These are phyloP conservation scores for Plodia interpunctella DNA, from an alignment of 1,140 invertebrate species.

Conservation along the genomic window DNA sequence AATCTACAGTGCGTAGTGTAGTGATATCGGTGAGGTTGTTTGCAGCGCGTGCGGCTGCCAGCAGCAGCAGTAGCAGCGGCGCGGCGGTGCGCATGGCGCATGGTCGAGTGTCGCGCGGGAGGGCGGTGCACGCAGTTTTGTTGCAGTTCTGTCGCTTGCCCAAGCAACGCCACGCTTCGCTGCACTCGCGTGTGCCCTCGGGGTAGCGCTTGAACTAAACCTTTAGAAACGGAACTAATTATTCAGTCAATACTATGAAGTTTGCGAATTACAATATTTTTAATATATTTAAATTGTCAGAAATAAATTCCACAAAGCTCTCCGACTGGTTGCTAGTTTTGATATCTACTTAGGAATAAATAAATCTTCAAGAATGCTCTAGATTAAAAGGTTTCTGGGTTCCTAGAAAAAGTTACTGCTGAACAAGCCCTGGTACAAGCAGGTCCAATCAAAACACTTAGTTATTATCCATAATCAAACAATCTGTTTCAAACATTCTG, in stretches of 20 bases:
- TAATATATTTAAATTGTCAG: too few species aligned
- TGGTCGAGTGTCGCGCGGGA: constrained; percentile 61
- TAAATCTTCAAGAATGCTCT: too few species aligned
- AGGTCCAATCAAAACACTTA: too few species aligned
- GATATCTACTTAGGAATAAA: too few species aligned
- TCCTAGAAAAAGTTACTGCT: too few species aligned
- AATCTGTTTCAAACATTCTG: too few species aligned
- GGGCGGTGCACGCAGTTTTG: constrained; percentile 50
- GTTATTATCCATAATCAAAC: too few species aligned
- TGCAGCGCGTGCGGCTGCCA: constrained; percentile 24
- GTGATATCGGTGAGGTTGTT: constrained; percentile 24
- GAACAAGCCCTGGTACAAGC: too few species aligned
- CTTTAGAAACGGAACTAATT: not conserved
- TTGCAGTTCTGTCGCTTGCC: constrained; percentile 41
- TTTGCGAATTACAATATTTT: too few species aligned
- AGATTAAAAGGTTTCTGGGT: too few species aligned
- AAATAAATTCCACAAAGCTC: too few species aligned
- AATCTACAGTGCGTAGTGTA: not conserved
- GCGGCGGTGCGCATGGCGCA: constrained; percentile 57
- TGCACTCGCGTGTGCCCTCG: constrained; percentile 26
- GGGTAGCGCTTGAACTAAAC: constrained; percentile 1
- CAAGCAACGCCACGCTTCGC: constrained; percentile 41
- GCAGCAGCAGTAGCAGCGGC: constrained; percentile 37
- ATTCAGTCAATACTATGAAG: not conserved
- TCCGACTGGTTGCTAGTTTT: too few species aligned